Base-by-base conservation (phyloP, 2,888 invertebrate genomes). In the Hirtodrosophila alboralis region DNA sequence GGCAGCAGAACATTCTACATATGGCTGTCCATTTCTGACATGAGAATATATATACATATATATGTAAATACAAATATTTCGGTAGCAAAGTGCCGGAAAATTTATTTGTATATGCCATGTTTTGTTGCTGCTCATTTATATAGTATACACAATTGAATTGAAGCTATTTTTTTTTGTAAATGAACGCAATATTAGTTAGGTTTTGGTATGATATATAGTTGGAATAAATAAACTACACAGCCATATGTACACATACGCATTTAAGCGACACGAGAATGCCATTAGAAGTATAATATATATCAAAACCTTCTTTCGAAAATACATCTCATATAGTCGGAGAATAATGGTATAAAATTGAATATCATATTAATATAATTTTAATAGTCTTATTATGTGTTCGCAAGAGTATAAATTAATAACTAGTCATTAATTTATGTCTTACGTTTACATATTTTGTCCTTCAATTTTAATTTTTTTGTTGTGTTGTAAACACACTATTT, bases 1-100 rank as follows among this genome's bases (percentile, higher is more conserved):
- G 59, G 63, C 58, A 59, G 41, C 37, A 58, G 73, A 66, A 71
- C 75, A 44, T 34, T 41, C 21, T 6, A 26, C 26, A 45, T 30
- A 28, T 14, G 10, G 18, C 18, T 14, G 10, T 3, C 18, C 2
- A 18, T 18, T 18, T 18, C n/a, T n/a, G n/a, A n/a, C n/a, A n/a
- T 54, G 23, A 5, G 31, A 18, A 36, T 36, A 36, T 18, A 36
- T 18, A 36, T 18, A 36, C 21, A 36, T 36, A 36, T 18, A 18
- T 36, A 18, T 45, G 45, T 34, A 44, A 40, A 33, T 40, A 56
- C 28, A 3, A 18, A 56, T n/a, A n/a, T 16, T 21, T 16, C 21
- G 41, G 12, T 21, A 26, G 18, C 33, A 21, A 23, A 16, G 8
- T 12, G n/a, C 13, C 10, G 9, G 12, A 7, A 10, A n/a, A 26